phyloP scores from a whole-genome alignment of 2,888 invertebrate species.

The Leptinotarsa rubiginosa region DNA sequence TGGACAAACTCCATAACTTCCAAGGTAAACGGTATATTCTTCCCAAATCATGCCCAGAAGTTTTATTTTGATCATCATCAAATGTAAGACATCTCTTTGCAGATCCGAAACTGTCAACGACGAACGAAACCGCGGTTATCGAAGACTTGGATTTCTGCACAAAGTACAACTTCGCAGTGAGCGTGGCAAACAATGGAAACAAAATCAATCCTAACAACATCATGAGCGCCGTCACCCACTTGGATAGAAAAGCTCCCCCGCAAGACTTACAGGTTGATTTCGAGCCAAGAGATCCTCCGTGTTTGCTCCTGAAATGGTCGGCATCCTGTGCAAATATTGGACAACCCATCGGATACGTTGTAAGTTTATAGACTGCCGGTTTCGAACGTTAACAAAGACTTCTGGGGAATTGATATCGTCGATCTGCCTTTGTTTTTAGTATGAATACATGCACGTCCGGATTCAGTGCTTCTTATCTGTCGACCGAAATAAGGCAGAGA shows the following conservation, averaged over 20 bases:
- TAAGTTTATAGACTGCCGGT: slow-evolving; percentile 47
- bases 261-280: slow-evolving; percentile 55
- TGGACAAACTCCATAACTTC: too few relatives aligned
- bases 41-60: too few relatives aligned
- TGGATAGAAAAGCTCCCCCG: slow-evolving; percentile 52
- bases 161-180: slow-evolving; percentile 56
- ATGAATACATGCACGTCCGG: slow-evolving; percentile 4
- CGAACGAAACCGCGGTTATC: slow-evolving; percentile 50
- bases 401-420: neutral
- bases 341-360: slow-evolving; percentile 56
- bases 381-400: slow-evolving; percentile 3
- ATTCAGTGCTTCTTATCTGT: neutral
- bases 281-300: slow-evolving; percentile 53
- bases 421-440: slow-evolving; percentile 3
- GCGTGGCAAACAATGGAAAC: slow-evolving; percentile 33
- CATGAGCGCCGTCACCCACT: slow-evolving; percentile 54
- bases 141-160: slow-evolving; percentile 56
- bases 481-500: neutral
- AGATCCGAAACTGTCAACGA: slow-evolving; percentile 55
- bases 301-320: slow-evolving; percentile 58
- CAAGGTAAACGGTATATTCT: too few relatives aligned
- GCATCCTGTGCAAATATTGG: slow-evolving; percentile 57
- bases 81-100: slow-evolving; percentile 34
- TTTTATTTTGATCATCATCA: neutral
- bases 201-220: slow-evolving; percentile 54